Conservation (phyloP, 2,888 invertebrate genomes). For the Thymelicus sylvestris region DNA sequence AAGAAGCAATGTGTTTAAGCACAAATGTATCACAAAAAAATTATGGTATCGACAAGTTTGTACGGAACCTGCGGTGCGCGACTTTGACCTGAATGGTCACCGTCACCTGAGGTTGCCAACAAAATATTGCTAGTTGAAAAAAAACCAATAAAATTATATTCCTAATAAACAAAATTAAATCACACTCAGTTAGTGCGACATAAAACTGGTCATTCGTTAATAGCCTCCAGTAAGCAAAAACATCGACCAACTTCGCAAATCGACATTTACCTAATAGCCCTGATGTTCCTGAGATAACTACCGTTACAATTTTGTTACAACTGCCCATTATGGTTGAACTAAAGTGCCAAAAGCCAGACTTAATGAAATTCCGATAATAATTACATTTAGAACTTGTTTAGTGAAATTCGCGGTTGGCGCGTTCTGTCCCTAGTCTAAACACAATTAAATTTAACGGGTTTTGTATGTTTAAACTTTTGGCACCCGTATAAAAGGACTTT, state of each 20-base stretch:
- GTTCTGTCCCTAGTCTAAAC: conserved; percentile 4
- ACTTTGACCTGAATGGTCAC: too few relatives aligned
- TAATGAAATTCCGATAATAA: conserved; percentile 23
- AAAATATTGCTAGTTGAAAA: too few relatives aligned
- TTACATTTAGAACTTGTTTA: conserved; percentile 13
- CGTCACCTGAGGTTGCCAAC: too few relatives aligned
- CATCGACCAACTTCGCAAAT: conserved; percentile 5
- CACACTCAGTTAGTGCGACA: too few relatives aligned
- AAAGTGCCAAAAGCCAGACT: conserved; percentile 16
- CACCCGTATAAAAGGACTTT: too few relatives aligned
- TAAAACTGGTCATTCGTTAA: background rate
- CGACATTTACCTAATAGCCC: conserved; percentile 26
- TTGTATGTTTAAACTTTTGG: background rate
- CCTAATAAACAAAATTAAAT: too few relatives aligned
- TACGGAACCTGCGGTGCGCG: too few relatives aligned
- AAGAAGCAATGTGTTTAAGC: too few relatives aligned
- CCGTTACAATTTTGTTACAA: conserved; percentile 25
- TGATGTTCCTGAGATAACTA: conserved; percentile 20
- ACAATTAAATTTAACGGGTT: conserved; percentile 4
- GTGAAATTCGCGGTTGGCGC: background rate
- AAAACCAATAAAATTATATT: too few relatives aligned
- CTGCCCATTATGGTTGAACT: conserved; percentile 23
- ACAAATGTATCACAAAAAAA: too few relatives aligned
- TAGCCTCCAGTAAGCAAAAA: conserved; percentile 4
- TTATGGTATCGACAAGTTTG: too few relatives aligned